Evolutionary conservation across 2,797 vertebrate species (phyloP).

Genomic region (Synanceia verrucosa): DNA sequence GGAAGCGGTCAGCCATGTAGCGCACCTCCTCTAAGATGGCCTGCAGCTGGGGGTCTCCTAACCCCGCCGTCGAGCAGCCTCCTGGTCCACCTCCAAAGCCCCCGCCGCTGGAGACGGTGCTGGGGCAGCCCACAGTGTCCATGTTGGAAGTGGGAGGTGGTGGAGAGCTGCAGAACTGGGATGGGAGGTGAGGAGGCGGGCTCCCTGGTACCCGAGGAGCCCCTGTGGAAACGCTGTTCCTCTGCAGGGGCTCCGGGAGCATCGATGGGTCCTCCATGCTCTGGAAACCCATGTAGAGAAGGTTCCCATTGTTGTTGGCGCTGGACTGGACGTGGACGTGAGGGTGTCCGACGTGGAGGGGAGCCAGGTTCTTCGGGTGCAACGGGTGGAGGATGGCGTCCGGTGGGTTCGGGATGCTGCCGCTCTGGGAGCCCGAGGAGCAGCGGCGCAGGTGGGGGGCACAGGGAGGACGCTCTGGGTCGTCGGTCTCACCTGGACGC

Average conservation of each 20-base stretch:
- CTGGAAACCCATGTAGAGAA: slow-evolving; percentile 83
- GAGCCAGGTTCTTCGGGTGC: slow-evolving; percentile 79
- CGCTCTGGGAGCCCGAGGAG: slow-evolving; percentile 83
- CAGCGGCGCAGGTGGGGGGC: slow-evolving; percentile 84
- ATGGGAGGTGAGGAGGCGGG: slow-evolving; percentile 78
- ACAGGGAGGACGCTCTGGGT: slow-evolving; percentile 80
- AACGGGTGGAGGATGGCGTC: slow-evolving; percentile 75
- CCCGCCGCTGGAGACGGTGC: slow-evolving; percentile 80
- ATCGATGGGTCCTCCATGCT: slow-evolving; percentile 81
- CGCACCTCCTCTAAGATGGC: slow-evolving; percentile 86
- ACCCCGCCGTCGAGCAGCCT: slow-evolving; percentile 67
- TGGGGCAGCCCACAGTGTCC: slow-evolving; percentile 79
- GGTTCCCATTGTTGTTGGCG: slow-evolving; percentile 82
- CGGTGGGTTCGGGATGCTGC: slow-evolving; percentile 74
- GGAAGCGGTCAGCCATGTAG: slow-evolving; percentile 84
- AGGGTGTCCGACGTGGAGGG: slow-evolving; percentile 60
- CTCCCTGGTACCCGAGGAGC: slow-evolving; percentile 66
- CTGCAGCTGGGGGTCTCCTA: slow-evolving; percentile 82
- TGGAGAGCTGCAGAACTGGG: slow-evolving; percentile 81
- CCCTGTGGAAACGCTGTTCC: slow-evolving; percentile 66
- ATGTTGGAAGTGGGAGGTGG: slow-evolving; percentile 70
- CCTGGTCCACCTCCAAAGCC: slow-evolving; percentile 68
- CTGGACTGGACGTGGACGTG: slow-evolving; percentile 77
- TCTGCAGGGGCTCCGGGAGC: slow-evolving; percentile 72
- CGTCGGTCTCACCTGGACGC: slow-evolving; percentile 81